phyloP scores from a whole-genome alignment of 2,113 vertebrate species.

The Oreochromis spilurus region DNA sequence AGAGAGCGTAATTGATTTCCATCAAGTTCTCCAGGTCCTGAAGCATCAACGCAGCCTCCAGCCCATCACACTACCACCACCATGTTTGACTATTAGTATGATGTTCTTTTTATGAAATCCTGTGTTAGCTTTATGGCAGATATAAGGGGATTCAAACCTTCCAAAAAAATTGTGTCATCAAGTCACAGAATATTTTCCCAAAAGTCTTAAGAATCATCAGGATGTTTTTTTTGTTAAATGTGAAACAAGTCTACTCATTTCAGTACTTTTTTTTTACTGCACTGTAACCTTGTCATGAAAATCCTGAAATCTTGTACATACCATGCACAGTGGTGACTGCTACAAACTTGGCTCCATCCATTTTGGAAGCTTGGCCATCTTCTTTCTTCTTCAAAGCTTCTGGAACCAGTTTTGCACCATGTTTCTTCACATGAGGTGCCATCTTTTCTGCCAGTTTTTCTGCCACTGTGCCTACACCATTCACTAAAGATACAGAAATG shows the following conservation, averaged over 20 bases:
- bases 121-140: not conserved
- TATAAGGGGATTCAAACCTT: not conserved
- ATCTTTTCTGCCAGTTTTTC: conserved; percentile 85
- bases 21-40: not conserved
- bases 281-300: not conserved
- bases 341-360: conserved; percentile 86
- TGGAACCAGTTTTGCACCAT: conserved; percentile 88
- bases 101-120: not conserved
- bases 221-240: not conserved
- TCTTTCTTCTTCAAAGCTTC: conserved; percentile 86
- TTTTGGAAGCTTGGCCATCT: conserved; percentile 76
- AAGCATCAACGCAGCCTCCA: not conserved
- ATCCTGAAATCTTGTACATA: conserved; percentile 27
- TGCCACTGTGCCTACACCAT: conserved; percentile 85
- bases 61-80: not conserved
- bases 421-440: conserved; percentile 89
- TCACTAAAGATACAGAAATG: conserved; percentile 71
- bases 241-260: not conserved
- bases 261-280: not conserved
- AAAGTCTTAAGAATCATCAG: not conserved
- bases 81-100: not conserved
- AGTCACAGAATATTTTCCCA: not conserved
- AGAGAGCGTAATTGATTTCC: not conserved
- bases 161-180: not conserved
- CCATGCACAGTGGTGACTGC: conserved; percentile 87